phyloP scores from a whole-genome alignment of 1,140 invertebrate species.

The Mercenaria mercenaria region DNA sequence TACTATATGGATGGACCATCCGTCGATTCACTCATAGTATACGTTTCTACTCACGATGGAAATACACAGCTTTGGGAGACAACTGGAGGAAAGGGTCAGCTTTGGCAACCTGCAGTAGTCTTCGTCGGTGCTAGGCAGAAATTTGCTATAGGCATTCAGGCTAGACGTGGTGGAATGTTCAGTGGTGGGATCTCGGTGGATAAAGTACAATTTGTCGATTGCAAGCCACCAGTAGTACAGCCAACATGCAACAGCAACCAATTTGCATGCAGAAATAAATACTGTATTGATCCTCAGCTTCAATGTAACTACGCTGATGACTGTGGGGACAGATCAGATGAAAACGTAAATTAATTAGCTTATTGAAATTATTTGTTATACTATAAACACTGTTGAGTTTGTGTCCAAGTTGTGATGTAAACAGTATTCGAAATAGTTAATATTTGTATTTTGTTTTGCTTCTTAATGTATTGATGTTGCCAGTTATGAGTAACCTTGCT shows the following conservation, averaged over 20 bases:
- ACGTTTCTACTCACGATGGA: slow-evolving; percentile 51
- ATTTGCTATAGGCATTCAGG: slow-evolving; percentile 71
- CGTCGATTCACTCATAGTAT: slow-evolving; percentile 75
- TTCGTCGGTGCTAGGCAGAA: slow-evolving; percentile 73
- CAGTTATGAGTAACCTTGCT: too few relatives aligned
- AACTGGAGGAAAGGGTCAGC: slow-evolving; percentile 67
- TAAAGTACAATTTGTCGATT: slow-evolving; percentile 76
- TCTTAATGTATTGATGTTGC: too few relatives aligned
- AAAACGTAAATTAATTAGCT: slow-evolving; percentile 67
- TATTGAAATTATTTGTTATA: background rate
- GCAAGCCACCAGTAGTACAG: slow-evolving; percentile 62
- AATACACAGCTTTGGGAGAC: slow-evolving; percentile 65
- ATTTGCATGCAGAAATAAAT: slow-evolving; percentile 73
- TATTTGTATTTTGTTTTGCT: too few relatives aligned
- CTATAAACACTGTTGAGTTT: too few relatives aligned
- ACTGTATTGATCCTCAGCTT: slow-evolving; percentile 70
- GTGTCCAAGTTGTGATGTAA: too few relatives aligned
- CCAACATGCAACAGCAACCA: slow-evolving; percentile 55
- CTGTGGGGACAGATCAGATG: slow-evolving; percentile 76
- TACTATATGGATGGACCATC: slow-evolving; percentile 78
- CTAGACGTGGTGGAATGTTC: slow-evolving; percentile 68
- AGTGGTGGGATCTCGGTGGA: slow-evolving; percentile 78
- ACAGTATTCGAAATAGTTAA: too few relatives aligned
- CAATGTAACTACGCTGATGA: slow-evolving; percentile 78
- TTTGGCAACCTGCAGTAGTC: slow-evolving; percentile 72